Evolutionary conservation across 2,113 vertebrate genomes (phyloP).

Genomic region (Cricetomys ansorgei): DNA sequence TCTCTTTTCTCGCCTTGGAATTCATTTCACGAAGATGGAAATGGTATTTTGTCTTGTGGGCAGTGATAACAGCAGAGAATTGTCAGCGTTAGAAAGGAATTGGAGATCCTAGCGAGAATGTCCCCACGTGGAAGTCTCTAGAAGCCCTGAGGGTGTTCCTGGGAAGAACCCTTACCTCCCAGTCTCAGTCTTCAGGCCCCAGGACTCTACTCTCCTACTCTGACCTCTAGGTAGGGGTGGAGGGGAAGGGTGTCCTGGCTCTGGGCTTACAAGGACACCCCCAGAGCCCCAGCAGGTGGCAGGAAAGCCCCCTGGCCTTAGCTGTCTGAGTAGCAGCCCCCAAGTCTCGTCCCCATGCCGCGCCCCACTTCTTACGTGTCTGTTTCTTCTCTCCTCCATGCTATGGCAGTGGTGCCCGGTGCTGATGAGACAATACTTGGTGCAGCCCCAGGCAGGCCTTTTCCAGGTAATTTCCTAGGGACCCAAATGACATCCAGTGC

Average conservation of each 20-base stretch:
- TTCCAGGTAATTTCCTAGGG: slow-evolving; percentile 90
- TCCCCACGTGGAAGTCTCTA: background rate
- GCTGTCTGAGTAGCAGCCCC: background rate
- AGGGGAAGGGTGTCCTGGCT: background rate
- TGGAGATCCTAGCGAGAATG: background rate
- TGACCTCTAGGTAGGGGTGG: background rate
- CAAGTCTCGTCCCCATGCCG: background rate
- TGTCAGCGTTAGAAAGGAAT: background rate
- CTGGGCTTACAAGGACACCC: background rate
- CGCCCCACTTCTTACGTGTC: slow-evolving; percentile 85
- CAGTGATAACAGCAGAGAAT: background rate
- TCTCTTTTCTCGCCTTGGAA: background rate
- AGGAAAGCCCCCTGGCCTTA: background rate
- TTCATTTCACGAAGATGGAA: slow-evolving; percentile 12
- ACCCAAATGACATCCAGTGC: slow-evolving; percentile 79
- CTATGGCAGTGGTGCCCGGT: slow-evolving; percentile 92
- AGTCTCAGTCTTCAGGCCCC: background rate
- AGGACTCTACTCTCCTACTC: background rate
- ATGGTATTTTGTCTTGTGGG: background rate
- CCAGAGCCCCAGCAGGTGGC: background rate
- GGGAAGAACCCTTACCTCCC: background rate
- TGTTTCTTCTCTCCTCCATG: slow-evolving; percentile 91
- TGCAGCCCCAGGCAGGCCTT: slow-evolving; percentile 90
- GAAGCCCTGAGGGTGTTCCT: background rate
- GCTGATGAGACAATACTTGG: slow-evolving; percentile 91